Conservation (phyloP, 2,888 invertebrate species). For the Leucozona laternaria region DNA sequence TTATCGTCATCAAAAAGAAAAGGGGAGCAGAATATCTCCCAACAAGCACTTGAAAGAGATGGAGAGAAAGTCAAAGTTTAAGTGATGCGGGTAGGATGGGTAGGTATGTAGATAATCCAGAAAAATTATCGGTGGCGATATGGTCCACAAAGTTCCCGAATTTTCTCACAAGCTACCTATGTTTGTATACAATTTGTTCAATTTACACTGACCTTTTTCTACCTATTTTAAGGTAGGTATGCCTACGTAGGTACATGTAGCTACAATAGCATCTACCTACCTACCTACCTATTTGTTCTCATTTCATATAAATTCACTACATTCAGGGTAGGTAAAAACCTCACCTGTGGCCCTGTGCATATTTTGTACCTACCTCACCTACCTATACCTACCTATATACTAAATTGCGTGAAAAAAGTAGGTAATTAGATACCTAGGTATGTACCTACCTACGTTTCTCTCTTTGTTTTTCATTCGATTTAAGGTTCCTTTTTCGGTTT, state of each 20-base stretch:
- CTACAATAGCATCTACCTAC: no score
- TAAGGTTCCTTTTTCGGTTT: not conserved
- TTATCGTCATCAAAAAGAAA: not conserved
- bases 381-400: not conserved
- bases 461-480: not conserved
- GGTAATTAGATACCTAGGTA: not conserved
- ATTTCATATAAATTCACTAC: not conserved
- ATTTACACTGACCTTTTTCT: not conserved
- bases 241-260: no score
- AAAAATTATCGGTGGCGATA: not conserved
- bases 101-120: slow-evolving; percentile 6
- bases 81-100: not conserved
- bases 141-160: slow-evolving; percentile 4
- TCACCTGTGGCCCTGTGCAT: not conserved
- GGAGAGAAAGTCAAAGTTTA: slow-evolving; percentile 32
- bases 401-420: slow-evolving; percentile 31
- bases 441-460: not conserved
- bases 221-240: no score
- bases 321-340: not conserved
- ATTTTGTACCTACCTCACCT: no score
- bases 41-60: slow-evolving; percentile 25
- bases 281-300: not conserved
- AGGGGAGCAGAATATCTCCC: slow-evolving; percentile 5
- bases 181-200: not conserved
- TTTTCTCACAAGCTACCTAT: slow-evolving; percentile 14